phyloP scores from a whole-genome alignment of 2,113 vertebrate genomes.

The Delphinus delphis region DNA sequence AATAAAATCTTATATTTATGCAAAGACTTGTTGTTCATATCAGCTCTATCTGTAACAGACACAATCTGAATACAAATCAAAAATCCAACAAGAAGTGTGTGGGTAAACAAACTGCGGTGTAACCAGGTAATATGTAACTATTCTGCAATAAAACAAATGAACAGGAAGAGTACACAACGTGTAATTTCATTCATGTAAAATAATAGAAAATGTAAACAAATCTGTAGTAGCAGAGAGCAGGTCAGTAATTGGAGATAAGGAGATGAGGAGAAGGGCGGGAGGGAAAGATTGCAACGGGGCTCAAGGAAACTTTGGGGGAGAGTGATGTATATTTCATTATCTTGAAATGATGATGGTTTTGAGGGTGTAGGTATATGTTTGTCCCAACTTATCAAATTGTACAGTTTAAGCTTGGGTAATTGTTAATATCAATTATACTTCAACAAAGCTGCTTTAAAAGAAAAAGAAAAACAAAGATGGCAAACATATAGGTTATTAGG shows the following conservation, averaged over 20 bases:
- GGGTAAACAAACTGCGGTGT: background rate
- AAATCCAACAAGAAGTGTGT: background rate
- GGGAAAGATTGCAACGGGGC: background rate
- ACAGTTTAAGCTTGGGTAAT: background rate
- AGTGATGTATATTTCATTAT: background rate
- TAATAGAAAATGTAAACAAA: background rate
- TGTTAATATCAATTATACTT: background rate
- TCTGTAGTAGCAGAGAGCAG: background rate
- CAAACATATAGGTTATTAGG: background rate
- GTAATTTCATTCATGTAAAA: background rate
- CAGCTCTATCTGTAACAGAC: background rate
- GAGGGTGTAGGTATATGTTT: background rate
- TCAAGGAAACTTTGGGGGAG: background rate
- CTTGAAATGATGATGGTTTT: background rate
- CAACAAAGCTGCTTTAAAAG: background rate
- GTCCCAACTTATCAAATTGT: background rate
- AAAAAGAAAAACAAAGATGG: background rate
- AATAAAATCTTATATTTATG: background rate
- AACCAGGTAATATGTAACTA: background rate
- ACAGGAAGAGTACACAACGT: background rate
- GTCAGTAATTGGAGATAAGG: background rate
- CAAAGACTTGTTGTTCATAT: background rate
- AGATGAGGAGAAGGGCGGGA: background rate
- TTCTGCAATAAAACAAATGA: background rate
- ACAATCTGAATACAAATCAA: background rate